A percentile compares a stretch with the other conserved stretches of the same genome.
These are phyloP conservation scores for Helleia helle DNA, from an alignment of 2,888 invertebrate species.

Conservation along the genomic window DNA sequence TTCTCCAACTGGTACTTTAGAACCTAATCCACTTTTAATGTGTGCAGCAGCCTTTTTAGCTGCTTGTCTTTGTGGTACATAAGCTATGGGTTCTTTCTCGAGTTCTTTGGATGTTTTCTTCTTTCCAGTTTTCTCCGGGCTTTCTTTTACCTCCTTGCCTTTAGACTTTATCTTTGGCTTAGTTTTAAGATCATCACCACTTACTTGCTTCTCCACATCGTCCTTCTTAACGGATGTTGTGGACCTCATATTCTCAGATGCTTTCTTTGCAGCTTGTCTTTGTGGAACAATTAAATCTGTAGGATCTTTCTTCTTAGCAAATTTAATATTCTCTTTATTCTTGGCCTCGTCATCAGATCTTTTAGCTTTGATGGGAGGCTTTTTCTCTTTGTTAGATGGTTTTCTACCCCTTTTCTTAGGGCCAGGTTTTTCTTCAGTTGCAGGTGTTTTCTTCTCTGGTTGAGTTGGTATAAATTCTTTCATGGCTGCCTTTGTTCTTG, in stretches of 20 bases:
- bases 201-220: conserved; percentile 44
- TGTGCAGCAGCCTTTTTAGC: conserved; percentile 94
- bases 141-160: conserved; percentile 59
- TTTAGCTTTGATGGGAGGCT: conserved; percentile 32
- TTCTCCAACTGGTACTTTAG: conserved; percentile 54
- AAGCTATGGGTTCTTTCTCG: conserved; percentile 81
- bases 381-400: conserved; percentile 62
- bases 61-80: conserved; percentile 92
- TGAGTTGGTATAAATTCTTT: conserved; percentile 82
- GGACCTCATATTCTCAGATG: conserved; percentile 88
- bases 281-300: conserved; percentile 92
- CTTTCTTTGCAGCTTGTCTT: conserved; percentile 92
- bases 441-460: conserved; percentile 41
- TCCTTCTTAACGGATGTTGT: conserved; percentile 71
- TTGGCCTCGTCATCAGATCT: conserved; percentile 62
- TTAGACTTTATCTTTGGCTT: conserved; percentile 60
- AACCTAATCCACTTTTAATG: conserved; percentile 85
- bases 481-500: conserved; percentile 88
- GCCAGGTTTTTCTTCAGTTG: conserved; percentile 42
- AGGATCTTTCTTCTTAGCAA: conserved; percentile 72
- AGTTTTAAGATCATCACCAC: conserved; percentile 45
- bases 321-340: conserved; percentile 64
- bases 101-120: conserved; percentile 69
- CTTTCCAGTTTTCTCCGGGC: conserved; percentile 58
- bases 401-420: conserved; percentile 60